A percentile compares a stretch with the other conserved stretches of the same genome.
These are phyloP conservation scores for Ophion ellenae DNA, from an alignment of 2,888 invertebrate species.

Conservation along the genomic window DNA sequence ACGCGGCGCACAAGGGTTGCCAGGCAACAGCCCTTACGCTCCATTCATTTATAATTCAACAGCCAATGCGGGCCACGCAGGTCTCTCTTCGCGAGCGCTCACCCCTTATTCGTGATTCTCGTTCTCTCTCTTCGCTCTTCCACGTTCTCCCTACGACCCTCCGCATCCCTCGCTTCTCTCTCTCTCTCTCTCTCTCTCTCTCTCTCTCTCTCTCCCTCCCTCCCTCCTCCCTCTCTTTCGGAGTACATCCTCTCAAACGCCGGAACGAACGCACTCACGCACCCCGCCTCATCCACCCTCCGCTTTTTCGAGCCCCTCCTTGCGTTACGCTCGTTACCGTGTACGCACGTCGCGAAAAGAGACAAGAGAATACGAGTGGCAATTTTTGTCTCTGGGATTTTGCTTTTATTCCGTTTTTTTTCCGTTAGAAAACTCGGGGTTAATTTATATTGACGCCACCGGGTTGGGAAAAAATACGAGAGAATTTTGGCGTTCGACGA, in stretches of 20 bases:
- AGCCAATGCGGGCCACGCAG: conserved; percentile 84
- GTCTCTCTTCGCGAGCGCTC: conserved; percentile 70
- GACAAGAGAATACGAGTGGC: background rate
- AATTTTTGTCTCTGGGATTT: background rate
- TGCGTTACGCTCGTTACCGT: background rate
- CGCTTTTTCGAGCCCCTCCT: conserved; percentile 26
- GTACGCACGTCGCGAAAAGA: background rate
- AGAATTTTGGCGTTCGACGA: no score
- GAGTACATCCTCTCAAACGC: conserved; percentile 49
- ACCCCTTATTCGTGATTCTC: conserved; percentile 59
- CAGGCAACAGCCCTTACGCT: conserved; percentile 84
- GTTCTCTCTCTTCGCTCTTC: conserved; percentile 37
- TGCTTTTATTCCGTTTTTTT: background rate
- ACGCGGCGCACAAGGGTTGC: conserved; percentile 83
- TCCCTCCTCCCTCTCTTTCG: background rate
- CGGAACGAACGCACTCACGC: conserved; percentile 67
- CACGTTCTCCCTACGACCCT: conserved; percentile 2
- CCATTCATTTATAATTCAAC: conserved; percentile 84
- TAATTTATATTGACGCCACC: no score
- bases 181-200: background rate
- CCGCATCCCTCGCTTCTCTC: conserved; percentile 17
- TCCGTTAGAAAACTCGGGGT: no score
- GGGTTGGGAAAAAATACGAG: background rate
- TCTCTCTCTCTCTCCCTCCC: conserved; percentile 13
- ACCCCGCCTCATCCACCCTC: conserved; percentile 25